phyloP scores from a whole-genome alignment of 2,888 invertebrate genomes.

The Meganola albula region DNA sequence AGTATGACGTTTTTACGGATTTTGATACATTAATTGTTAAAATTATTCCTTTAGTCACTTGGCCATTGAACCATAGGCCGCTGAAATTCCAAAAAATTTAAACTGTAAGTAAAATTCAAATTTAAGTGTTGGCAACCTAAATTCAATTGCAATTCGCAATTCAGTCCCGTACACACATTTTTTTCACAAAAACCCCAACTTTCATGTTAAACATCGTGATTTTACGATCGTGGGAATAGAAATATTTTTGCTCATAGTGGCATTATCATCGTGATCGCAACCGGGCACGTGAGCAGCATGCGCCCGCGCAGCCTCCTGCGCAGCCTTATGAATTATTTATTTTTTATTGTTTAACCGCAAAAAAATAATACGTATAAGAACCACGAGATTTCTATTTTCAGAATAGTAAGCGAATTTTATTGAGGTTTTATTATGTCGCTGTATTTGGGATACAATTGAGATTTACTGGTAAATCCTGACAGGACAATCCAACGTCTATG shows the following conservation, averaged over 20 bases:
- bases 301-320: constrained; percentile 40
- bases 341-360: constrained; percentile 70
- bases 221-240: constrained; percentile 69
- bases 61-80: too few relatives aligned
- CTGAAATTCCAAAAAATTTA: too few relatives aligned
- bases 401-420: constrained; percentile 63
- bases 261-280: constrained; percentile 54
- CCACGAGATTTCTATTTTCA: constrained; percentile 60
- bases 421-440: constrained; percentile 58
- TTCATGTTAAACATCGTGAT: constrained; percentile 59
- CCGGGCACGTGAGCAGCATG: constrained; percentile 59
- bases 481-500: constrained; percentile 27
- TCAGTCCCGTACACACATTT: too few relatives aligned
- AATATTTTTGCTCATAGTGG: constrained; percentile 55
- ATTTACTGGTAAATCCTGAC: constrained; percentile 34
- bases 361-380: constrained; percentile 50
- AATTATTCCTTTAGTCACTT: too few relatives aligned
- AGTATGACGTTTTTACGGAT: too few relatives aligned
- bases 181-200: constrained; percentile 14
- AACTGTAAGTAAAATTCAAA: too few relatives aligned
- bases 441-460: constrained; percentile 61
- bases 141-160: too few relatives aligned
- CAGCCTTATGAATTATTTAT: constrained; percentile 72
- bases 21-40: too few relatives aligned
- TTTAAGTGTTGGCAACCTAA: too few relatives aligned